Conservation (phyloP, 2,113 vertebrate species). For the Leucosticte australis region DNA sequence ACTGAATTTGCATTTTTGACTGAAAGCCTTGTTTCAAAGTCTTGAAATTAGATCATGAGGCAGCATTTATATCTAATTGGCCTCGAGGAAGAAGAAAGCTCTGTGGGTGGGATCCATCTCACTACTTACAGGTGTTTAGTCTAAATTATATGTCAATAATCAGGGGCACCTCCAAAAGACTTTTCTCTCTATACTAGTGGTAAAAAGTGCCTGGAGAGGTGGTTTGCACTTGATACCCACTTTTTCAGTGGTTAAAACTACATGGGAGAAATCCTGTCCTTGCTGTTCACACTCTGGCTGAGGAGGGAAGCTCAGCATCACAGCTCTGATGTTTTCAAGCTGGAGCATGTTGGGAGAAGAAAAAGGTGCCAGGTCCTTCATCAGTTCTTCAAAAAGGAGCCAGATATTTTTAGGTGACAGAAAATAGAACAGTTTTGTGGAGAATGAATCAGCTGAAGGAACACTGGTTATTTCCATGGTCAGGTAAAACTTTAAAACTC, state of each 20-base stretch:
- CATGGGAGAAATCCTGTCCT: conserved; percentile 2
- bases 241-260: neutral
- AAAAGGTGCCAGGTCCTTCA: neutral
- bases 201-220: neutral
- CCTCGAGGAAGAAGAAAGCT: conserved; percentile 48
- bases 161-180: neutral
- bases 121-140: neutral
- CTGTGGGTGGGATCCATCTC: conserved; percentile 58
- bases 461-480: neutral
- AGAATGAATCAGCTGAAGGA: neutral
- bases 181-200: neutral
- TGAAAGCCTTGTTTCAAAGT: conserved; percentile 53
- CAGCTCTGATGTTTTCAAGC: conserved; percentile 12
- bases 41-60: conserved; percentile 43
- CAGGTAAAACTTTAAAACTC: neutral
- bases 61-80: conserved; percentile 53
- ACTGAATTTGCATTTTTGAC: conserved; percentile 59
- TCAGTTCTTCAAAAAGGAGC: neutral
- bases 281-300: neutral
- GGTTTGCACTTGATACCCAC: neutral
- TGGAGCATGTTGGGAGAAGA: conserved; percentile 24
- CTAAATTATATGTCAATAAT: neutral
- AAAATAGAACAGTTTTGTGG: neutral
- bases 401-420: conserved; percentile 32
- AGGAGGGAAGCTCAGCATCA: neutral